A percentile compares a stretch with the other conserved stretches of the same genome.
phyloP scores from a whole-genome alignment of 35 echinoderm and acorn worm genomes.

The Lytechinus pictus region DNA sequence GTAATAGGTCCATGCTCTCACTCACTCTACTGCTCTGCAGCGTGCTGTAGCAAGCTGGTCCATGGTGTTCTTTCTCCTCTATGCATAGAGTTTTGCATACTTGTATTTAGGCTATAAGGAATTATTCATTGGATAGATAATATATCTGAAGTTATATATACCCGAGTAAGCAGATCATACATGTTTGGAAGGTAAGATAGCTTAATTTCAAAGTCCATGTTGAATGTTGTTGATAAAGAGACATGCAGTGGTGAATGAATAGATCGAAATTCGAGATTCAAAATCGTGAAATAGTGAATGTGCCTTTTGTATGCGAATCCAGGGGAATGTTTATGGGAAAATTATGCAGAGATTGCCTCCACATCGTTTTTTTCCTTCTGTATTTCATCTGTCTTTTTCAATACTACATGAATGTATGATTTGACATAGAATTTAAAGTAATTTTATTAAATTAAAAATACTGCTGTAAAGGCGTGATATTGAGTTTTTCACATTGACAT shows the following conservation, averaged over 20 bases:
- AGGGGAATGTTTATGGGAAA: background rate
- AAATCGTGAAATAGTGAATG: background rate
- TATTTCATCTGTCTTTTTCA: background rate
- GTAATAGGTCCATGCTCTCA: no score
- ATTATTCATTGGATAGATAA: slow-evolving; percentile 20
- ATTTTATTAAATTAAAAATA: no score
- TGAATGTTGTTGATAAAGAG: background rate
- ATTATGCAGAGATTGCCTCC: background rate
- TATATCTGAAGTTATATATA: background rate
- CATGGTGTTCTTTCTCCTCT: background rate
- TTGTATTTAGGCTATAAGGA: background rate
- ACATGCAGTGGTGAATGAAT: background rate
- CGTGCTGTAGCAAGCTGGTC: background rate
- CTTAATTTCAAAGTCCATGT: background rate
- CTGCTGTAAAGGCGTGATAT: no score
- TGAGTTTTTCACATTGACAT: no score
- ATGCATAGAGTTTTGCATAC: background rate
- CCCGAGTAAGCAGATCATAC: background rate
- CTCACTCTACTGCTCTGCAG: background rate
- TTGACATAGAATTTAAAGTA: no score
- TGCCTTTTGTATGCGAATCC: background rate
- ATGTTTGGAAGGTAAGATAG: background rate
- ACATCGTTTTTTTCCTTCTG: background rate
- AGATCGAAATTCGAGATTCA: background rate
- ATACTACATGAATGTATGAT: no score